A percentile compares a stretch with the other conserved stretches of the same genome.
These are phyloP conservation scores for Acropora tenuis DNA, from an alignment of 64 coral and sea anemone genomes.

Conservation along the genomic window DNA sequence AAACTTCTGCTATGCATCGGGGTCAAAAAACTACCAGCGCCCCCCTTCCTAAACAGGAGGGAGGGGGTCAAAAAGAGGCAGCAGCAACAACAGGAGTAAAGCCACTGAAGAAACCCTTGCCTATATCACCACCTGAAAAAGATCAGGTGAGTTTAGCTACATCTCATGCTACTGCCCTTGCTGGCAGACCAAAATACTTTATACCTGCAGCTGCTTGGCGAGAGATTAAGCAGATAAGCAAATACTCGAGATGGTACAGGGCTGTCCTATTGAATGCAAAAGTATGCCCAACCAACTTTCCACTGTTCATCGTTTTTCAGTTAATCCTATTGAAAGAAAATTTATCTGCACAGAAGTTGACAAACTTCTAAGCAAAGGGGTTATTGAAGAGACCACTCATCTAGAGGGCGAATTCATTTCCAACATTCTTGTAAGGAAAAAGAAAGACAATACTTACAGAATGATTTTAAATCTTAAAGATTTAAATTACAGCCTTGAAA, in stretches of 20 bases:
- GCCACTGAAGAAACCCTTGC: background rate
- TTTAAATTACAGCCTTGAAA: constrained; percentile 45
- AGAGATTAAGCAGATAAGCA: constrained; percentile 18
- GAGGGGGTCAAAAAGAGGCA: background rate
- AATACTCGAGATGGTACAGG: constrained; percentile 33
- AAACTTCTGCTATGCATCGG: background rate
- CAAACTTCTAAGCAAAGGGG: constrained; percentile 8
- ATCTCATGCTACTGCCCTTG: constrained; percentile 6
- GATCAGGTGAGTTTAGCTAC: constrained; percentile 5
- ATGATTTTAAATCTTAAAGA: constrained; percentile 64
- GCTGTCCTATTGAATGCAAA: constrained; percentile 36
- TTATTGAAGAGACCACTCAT: constrained; percentile 9
- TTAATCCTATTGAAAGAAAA: constrained; percentile 23
- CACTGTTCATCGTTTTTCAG: background rate
- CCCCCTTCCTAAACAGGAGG: constrained; percentile 5
- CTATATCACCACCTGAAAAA: background rate
- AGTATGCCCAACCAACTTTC: background rate
- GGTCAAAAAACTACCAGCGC: constrained; percentile 17
- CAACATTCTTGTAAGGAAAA: constrained; percentile 25
- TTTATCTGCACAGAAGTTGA: constrained; percentile 19
- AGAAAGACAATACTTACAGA: constrained; percentile 11
- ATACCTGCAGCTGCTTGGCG: constrained; percentile 21
- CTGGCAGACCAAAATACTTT: constrained; percentile 49
- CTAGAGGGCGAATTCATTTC: constrained; percentile 22
- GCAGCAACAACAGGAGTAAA: background rate